A percentile compares a stretch with the other conserved stretches of the same genome.
Evolutionary conservation across 2,113 vertebrate species (phyloP).

Genomic region (Merops nubicus): DNA sequence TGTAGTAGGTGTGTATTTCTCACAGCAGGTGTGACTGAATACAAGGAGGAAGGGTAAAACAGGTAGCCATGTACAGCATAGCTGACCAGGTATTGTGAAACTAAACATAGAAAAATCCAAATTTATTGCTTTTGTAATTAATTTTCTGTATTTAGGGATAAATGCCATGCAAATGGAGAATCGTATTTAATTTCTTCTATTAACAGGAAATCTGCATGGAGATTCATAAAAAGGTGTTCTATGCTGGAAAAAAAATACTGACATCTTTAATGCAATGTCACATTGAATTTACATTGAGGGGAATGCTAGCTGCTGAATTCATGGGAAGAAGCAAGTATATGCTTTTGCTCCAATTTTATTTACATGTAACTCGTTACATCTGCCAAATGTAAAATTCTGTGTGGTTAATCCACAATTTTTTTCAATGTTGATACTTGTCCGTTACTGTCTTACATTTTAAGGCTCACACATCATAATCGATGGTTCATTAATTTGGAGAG

Average conservation of each 20-base stretch:
- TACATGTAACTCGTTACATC: neutral
- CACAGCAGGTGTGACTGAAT: neutral
- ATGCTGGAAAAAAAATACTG: neutral
- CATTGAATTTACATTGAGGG: neutral
- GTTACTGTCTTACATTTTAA: neutral
- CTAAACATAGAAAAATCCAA: neutral
- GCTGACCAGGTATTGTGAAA: neutral
- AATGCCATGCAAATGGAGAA: neutral
- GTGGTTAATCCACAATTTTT: neutral
- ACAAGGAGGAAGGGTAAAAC: neutral
- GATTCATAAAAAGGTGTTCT: neutral
- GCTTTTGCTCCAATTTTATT: neutral
- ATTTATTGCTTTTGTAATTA: neutral
- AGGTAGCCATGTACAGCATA: neutral
- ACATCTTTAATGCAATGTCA: neutral
- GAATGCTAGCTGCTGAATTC: neutral
- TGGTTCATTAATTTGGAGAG: slow-evolving; percentile 12
- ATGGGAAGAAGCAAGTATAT: neutral
- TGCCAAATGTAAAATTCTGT: neutral
- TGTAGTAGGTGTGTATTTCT: neutral
- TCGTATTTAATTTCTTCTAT: neutral
- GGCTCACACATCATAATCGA: neutral
- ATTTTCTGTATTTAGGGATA: neutral
- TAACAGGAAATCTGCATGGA: neutral
- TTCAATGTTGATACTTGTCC: neutral